Evolutionary conservation across 2,113 vertebrate species (phyloP).

Genomic region (Pomatorhinus ruficollis): DNA sequence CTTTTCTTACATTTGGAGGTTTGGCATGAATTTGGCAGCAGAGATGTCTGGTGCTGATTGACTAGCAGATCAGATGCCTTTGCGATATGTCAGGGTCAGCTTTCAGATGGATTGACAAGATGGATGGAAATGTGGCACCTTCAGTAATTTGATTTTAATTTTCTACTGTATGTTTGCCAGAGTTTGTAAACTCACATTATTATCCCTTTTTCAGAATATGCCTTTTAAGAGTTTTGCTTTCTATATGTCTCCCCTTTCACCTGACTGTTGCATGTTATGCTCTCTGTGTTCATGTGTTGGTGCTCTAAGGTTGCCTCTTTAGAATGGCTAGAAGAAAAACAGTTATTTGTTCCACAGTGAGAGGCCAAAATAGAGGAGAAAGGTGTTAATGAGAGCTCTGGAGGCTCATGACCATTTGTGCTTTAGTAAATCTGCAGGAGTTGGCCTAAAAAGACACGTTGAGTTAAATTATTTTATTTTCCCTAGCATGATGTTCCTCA

Average conservation of each 20-base stretch:
- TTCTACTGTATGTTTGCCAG: not conserved
- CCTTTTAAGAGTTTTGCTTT: not conserved
- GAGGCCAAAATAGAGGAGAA: not conserved
- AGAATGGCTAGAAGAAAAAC: not conserved
- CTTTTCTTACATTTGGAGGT: not conserved
- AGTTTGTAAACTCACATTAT: not conserved
- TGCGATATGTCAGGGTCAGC: not conserved
- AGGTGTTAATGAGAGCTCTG: not conserved
- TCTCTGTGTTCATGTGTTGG: not conserved
- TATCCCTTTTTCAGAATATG: not conserved
- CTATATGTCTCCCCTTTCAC: not conserved
- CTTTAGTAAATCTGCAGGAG: not conserved
- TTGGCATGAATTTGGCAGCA: not conserved
- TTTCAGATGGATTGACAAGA: not conserved
- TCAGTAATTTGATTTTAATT: not conserved
- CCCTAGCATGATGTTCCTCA: not conserved
- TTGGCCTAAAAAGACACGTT: not conserved
- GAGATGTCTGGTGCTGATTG: not conserved
- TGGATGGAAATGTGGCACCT: not conserved
- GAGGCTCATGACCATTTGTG: not conserved
- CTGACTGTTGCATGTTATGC: not conserved
- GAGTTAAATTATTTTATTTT: not conserved
- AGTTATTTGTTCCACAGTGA: not conserved
- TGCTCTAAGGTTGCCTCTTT: not conserved
- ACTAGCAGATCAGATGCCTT: not conserved